Evolutionary conservation across 2,113 vertebrate genomes (phyloP), one percentile per base, ranked within the genome.

Genomic region (Nestor notabilis): DNA sequence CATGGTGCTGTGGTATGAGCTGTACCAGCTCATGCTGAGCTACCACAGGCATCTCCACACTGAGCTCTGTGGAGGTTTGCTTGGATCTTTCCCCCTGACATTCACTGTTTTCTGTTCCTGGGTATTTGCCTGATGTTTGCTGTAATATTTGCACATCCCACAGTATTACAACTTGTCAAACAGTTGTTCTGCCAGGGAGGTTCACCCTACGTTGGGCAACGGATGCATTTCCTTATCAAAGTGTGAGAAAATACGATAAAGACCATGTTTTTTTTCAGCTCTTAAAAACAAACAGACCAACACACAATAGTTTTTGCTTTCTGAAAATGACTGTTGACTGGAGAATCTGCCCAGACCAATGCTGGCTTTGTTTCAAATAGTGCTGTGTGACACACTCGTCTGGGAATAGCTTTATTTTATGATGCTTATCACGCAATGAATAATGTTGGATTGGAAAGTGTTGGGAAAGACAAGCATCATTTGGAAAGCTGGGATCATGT

Each of bases 21-120:
- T 52, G n/a, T 53, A 41, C 10, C 69, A 75, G 46, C 31, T 58
- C 2, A 2, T 33, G 25, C 25, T 74, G 60, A 63, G 9, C 31
- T 58, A 60, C 7, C 17, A 5, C 12, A 24, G n/a, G 17, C 28
- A 18, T 25, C 19, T 60, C 27, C 8, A 20, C 0, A 0, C 17
- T 46, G 41, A 23, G 13, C n/a, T 2, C 31, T 18, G 53, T 53
- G 31, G 15, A 49, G 10, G 19, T 80, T 52, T 74, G n/a, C 44
- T 63, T 35, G 17, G 23, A 27, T 43, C 4, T 81, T 20, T 66
- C 3, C 12, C 18, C 9, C 6, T 71, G 33, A 5, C 14, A 20
- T 60, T 81, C 13, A 15, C 12, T 55, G 20, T 53, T 76, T 52
- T 29, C 13, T 46, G 5, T 50, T 91, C 70, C 35, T 63, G 55